Percentiles rank a stretch among this genome's conserved stretches.
phyloP scores from a whole-genome alignment of 2,888 invertebrate species.

The Pammene fasciana region DNA sequence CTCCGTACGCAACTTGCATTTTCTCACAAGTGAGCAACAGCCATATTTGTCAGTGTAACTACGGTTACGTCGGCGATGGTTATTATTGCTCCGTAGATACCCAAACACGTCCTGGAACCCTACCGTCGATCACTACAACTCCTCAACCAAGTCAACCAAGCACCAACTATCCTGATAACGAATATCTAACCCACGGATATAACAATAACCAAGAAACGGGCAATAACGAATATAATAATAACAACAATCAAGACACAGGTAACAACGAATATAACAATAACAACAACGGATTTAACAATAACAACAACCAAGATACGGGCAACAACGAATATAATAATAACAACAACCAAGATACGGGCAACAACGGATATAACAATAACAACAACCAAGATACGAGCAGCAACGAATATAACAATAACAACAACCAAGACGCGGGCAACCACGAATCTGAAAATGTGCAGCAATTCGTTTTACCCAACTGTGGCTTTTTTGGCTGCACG shows the following conservation, averaged over 20 bases:
- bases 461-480: slow-evolving; percentile 65
- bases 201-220: slow-evolving; percentile 4
- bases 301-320: neutral
- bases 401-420: slow-evolving; percentile 8
- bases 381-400: neutral
- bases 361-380: slow-evolving; percentile 1
- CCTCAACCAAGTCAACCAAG: slow-evolving; percentile 14
- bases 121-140: slow-evolving; percentile 29
- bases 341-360: neutral
- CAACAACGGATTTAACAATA: slow-evolving; percentile 18
- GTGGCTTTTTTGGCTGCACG: slow-evolving; percentile 57
- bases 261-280: slow-evolving; percentile 3
- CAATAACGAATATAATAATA: slow-evolving; percentile 49
- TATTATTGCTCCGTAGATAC: slow-evolving; percentile 58
- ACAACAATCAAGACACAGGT: neutral
- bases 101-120: slow-evolving; percentile 19
- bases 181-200: slow-evolving; percentile 25
- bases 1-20: slow-evolving; percentile 62
- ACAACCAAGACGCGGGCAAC: neutral
- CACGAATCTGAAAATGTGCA: slow-evolving; percentile 69
- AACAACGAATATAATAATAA: slow-evolving; percentile 16
- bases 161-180: slow-evolving; percentile 9
- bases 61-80: slow-evolving; percentile 89
- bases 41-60: slow-evolving; percentile 84
- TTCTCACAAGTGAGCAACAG: slow-evolving; percentile 53